A percentile compares a stretch with the other conserved stretches of the same genome.
Evolutionary conservation across 1,140 invertebrate species (phyloP).

Genomic region (Drepana arcuata): DNA sequence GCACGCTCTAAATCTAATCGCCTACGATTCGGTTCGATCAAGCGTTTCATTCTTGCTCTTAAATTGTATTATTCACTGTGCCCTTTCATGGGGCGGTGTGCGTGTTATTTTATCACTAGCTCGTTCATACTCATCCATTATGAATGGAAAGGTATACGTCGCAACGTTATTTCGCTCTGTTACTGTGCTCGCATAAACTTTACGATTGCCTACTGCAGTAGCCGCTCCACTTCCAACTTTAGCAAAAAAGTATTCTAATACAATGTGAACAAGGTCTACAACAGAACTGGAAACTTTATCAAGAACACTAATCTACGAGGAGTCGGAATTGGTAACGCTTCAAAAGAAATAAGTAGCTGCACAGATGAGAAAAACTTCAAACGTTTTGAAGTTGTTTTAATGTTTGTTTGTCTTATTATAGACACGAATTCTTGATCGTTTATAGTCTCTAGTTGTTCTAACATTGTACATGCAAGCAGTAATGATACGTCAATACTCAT

Average conservation of each 20-base stretch:
- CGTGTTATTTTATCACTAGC: slow-evolving; percentile 15
- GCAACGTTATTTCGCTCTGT: slow-evolving; percentile 5
- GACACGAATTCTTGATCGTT: slow-evolving; percentile 2
- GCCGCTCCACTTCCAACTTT: not conserved
- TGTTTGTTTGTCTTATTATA: slow-evolving; percentile 19
- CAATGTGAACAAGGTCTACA: no score
- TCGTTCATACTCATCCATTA: slow-evolving; percentile 22
- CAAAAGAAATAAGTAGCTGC: not conserved
- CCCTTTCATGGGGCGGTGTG: slow-evolving; percentile 6
- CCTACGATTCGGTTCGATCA: not conserved
- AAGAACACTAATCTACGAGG: not conserved
- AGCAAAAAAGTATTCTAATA: not conserved
- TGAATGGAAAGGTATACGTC: slow-evolving; percentile 20
- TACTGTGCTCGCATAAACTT: slow-evolving; percentile 10
- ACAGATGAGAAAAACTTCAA: slow-evolving; percentile 12
- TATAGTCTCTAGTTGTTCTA: not conserved
- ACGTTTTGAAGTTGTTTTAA: slow-evolving; percentile 16
- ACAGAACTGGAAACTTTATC: no score
- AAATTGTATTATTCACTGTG: slow-evolving; percentile 12
- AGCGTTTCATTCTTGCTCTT: slow-evolving; percentile 1
- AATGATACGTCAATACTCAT: not conserved
- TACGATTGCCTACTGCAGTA: slow-evolving; percentile 18
- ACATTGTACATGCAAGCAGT: not conserved
- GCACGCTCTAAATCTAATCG: no score
- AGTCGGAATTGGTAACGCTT: not conserved